Percentiles rank a stretch among this genome's conserved stretches.
Evolutionary conservation across 2,113 vertebrate species (phyloP).

Genomic region (Carollia perspicillata): DNA sequence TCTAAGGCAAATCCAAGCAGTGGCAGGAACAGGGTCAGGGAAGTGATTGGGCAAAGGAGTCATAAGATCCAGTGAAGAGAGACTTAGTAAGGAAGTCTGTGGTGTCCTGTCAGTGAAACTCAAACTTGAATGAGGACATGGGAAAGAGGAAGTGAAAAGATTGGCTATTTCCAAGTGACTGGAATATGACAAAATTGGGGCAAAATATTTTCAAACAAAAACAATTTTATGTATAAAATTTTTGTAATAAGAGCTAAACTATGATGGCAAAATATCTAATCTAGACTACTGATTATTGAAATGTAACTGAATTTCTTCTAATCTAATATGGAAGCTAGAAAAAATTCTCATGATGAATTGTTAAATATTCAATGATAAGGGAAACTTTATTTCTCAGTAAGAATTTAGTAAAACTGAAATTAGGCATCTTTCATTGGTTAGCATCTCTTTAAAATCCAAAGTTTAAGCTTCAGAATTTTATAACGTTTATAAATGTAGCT

Average conservation of each 20-base stretch:
- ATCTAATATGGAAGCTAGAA: not conserved
- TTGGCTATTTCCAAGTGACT: not conserved
- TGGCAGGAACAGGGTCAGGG: not conserved
- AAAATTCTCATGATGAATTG: not conserved
- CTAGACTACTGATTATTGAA: not conserved
- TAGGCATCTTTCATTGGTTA: not conserved
- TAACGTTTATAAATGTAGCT: not conserved
- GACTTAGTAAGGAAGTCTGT: not conserved
- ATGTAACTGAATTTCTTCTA: not conserved
- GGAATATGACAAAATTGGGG: not conserved
- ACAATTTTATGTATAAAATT: not conserved
- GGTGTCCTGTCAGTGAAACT: not conserved
- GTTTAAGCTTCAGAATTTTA: slow-evolving; percentile 5
- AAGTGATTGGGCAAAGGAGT: not conserved
- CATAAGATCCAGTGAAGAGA: not conserved
- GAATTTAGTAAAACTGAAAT: slow-evolving; percentile 27
- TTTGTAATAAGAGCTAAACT: not conserved
- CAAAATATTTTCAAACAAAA: slow-evolving; percentile 38
- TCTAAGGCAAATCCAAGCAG: not conserved
- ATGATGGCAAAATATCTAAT: not conserved
- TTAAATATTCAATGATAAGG: not conserved
- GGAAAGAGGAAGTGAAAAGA: slow-evolving; percentile 17
- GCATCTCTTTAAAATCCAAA: not conserved
- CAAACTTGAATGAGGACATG: not conserved
- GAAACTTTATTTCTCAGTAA: not conserved